phyloP scores from a whole-genome alignment of 2,113 vertebrate genomes.

The Ahaetulla prasina region DNA sequence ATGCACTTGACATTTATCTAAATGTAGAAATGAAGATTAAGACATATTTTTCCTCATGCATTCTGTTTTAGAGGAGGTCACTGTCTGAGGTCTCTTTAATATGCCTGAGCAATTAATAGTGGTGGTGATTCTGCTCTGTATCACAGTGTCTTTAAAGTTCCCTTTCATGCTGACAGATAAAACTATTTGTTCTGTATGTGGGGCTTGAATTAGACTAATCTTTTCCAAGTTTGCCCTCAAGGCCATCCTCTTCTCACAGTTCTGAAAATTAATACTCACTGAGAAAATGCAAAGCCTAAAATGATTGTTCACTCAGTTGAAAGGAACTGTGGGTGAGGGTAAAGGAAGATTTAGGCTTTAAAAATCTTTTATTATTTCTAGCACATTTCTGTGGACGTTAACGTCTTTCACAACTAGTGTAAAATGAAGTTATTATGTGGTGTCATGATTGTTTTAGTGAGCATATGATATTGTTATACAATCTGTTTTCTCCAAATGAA shows the following conservation, averaged over 20 bases:
- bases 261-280: slow-evolving; percentile 71
- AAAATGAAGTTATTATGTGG: slow-evolving; percentile 2
- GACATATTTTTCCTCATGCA: slow-evolving; percentile 71
- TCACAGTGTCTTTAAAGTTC: slow-evolving; percentile 70
- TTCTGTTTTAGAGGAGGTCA: slow-evolving; percentile 79
- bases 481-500: slow-evolving; percentile 36
- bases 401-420: slow-evolving; percentile 23
- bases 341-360: slow-evolving; percentile 23
- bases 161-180: slow-evolving; percentile 71
- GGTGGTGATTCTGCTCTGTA: slow-evolving; percentile 70
- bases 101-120: slow-evolving; percentile 78
- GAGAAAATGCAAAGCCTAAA: slow-evolving; percentile 67
- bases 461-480: not conserved
- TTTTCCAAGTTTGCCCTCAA: slow-evolving; percentile 70
- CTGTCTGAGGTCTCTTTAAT: slow-evolving; percentile 79
- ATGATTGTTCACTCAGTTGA: slow-evolving; percentile 50
- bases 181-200: slow-evolving; percentile 60
- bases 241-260: slow-evolving; percentile 44
- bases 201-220: slow-evolving; percentile 69
- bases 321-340: slow-evolving; percentile 37
- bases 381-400: slow-evolving; percentile 59
- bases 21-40: slow-evolving; percentile 75
- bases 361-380: slow-evolving; percentile 67
- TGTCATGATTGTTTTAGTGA: not conserved
- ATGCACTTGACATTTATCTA: slow-evolving; percentile 84